Base-by-base conservation (phyloP, 2,113 vertebrate genomes). In the Pogona vitticeps region DNA sequence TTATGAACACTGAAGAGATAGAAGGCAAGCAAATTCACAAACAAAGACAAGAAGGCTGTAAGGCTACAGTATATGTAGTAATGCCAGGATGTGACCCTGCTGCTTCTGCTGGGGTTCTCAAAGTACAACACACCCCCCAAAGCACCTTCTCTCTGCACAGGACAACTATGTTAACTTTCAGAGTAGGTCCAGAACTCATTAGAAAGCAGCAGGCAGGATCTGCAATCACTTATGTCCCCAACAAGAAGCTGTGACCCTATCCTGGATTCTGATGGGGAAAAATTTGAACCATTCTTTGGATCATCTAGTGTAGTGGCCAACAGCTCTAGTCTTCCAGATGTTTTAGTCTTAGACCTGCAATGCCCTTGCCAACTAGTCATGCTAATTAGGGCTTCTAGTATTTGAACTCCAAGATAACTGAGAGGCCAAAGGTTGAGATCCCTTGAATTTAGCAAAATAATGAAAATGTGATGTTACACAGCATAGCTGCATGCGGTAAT, bases 1-100 rank as follows among this genome's bases (percentile, higher is more conserved):
- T 75, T 86, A 80, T 56, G 83, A 90, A 84, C 86, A 91, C 73
- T 89, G 20, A 33, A 2, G 38, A 52, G 12, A 84, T 12, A 15
- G 13, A 76, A 65, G 38, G 26, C 58, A 84, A 65, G 20, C 13
- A 12, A 33, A 18, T 33, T 46, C 17, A 84, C 40, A 5, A 38
- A 9, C 9, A 26, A 46, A 58, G 33, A 6, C 23, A 63, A 70
- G 15, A 5, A 56, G 68, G 23, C 14, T 4, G 31, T 31, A 52
- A 56, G 31, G 31, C 9, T 28, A 5, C n/a, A 12, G n/a, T n/a
- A 46, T 52, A 52, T 5, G 10, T 52, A 52, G 46, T 1, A 15
- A 14, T 31, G 42, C n/a, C 52, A 42, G 21, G 18, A 20, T 31
- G 33, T 6, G 31, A 31, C 18, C n/a, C 40, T 80, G 36, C 33